A percentile compares a stretch with the other conserved stretches of the same genome.
Evolutionary conservation across 2,797 vertebrate species (phyloP).

Genomic region (Acropternis orthonyx): DNA sequence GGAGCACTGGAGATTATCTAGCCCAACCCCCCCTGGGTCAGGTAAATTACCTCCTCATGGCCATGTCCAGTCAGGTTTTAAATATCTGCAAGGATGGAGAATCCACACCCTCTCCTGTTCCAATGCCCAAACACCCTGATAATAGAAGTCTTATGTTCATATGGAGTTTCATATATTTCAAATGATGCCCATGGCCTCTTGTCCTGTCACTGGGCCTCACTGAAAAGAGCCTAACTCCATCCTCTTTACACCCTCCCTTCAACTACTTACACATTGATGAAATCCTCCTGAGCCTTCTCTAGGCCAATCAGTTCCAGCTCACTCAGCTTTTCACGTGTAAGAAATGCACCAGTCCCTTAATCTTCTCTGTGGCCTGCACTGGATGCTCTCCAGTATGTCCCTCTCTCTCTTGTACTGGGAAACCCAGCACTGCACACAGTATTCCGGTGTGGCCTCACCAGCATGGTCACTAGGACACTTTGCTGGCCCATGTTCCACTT

Average conservation of each 20-base stretch:
- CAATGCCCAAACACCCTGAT: not conserved
- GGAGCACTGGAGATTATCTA: not conserved
- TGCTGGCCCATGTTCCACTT: not conserved
- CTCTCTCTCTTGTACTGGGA: not conserved
- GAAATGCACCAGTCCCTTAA: not conserved
- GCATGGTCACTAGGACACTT: not conserved
- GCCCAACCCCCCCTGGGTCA: not conserved
- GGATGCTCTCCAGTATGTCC: not conserved
- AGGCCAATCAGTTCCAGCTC: not conserved
- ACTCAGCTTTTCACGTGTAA: not conserved
- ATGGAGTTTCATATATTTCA: not conserved
- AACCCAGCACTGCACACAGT: not conserved
- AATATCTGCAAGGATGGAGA: not conserved
- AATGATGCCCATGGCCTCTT: not conserved
- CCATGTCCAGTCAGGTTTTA: not conserved
- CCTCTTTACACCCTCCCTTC: not conserved
- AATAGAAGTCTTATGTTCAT: not conserved
- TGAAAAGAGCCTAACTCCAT: not conserved
- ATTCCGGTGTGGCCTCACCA: not conserved
- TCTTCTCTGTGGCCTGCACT: not conserved
- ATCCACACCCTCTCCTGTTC: not conserved
- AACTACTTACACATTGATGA: not conserved
- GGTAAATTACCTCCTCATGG: not conserved
- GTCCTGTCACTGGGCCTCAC: not conserved
- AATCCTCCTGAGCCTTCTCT: not conserved